Evolutionary conservation across 2,113 vertebrate species (phyloP), one percentile per base, ranked within the genome.

Genomic region (Sylvia atricapilla): DNA sequence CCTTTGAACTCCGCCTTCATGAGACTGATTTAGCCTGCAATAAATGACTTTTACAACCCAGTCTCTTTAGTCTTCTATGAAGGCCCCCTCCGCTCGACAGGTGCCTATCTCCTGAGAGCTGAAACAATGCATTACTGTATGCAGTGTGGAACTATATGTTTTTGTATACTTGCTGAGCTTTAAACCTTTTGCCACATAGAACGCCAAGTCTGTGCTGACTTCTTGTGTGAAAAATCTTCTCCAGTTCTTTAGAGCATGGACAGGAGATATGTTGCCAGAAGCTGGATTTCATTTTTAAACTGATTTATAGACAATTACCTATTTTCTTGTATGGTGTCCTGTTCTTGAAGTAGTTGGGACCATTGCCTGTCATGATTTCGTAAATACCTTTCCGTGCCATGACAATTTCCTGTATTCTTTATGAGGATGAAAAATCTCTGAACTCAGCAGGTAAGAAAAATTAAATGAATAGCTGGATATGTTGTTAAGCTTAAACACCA

Each of bases 351-450:
- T 56, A 1, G 3, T n/a, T 1, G 2, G 0, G 4, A 55, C 33
- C 19, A 24, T 41, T 64, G 28, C 22, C 8, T 2, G 0, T 43
- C 2, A 1, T 27, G 35, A 30, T 46, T 74, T 78, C 0, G 0
- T 60, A 47, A 87, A 60, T 60, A 63, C 24, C 28, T 94, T 53
- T 49, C 52, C 87, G 20, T 80, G 39, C 76, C 28, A 37, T 41
- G 35, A 27, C 15, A 44, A 23, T 66, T 83, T 53, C 27, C 19
- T 79, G n/a, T 62, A 47, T 67, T 79, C 22, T 53, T 77, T 70
- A 5, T 14, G 50, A 78, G 18, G 31, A 60, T 78, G 46, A 52
- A 68, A 27, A 87, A 56, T 68, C 35, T 60, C 41, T 35, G 41
- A 53, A 50, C 13, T 87, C 27, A 39, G 15, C 30, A 69, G 64